Evolutionary conservation across 2,797 vertebrate genomes (phyloP), one percentile per base, ranked within the genome.

Genomic region (Phalloptychus januarius): DNA sequence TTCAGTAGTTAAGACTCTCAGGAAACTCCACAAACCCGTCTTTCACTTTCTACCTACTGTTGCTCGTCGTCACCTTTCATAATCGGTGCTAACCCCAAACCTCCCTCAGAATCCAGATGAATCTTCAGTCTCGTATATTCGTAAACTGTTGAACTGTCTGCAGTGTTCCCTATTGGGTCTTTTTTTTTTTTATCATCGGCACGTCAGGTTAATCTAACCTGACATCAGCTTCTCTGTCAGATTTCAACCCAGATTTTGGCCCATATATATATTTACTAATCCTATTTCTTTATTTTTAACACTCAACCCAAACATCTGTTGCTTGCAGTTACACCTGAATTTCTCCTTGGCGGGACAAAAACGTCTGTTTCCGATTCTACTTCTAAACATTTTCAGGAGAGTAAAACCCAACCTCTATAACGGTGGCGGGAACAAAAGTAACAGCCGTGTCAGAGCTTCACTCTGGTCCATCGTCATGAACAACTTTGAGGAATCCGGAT

Each of bases 401-500:
- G 20, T 18, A 67, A 67, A 67, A 42, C 38, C 38, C n/a, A 4
- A 42, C 65, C 4, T 25, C 71, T 20, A 28, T 2, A 50, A 50
- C 71, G 25, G 36, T 5, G 13, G 2, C 25, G 48, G 23, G 71
- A n/a, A 40, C n/a, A 7, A 44, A 69, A 42, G 65, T n/a, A 69
- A n/a, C 6, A 25, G n/a, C 5, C 67, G 18, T 40, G 40, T 20
- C 12, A 20, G 20, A 69, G 65, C 65, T 69, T 42, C 23, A 74
- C 69, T 69, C 56, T 45, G 54, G 38, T 75, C 13, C 2, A 52
- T 71, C 42, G 74, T 1, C 31, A 11, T 6, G 20, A 46, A 50
- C 18, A 78, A 82, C 48, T 78, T 76, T 23, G 2, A 7, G 36
- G 52, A 50, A 71, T 73, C 40, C 3, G 46, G 82, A 82, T 74